Conservation (phyloP, 2,888 invertebrate genomes). For the Platerodrilus igneus region DNA sequence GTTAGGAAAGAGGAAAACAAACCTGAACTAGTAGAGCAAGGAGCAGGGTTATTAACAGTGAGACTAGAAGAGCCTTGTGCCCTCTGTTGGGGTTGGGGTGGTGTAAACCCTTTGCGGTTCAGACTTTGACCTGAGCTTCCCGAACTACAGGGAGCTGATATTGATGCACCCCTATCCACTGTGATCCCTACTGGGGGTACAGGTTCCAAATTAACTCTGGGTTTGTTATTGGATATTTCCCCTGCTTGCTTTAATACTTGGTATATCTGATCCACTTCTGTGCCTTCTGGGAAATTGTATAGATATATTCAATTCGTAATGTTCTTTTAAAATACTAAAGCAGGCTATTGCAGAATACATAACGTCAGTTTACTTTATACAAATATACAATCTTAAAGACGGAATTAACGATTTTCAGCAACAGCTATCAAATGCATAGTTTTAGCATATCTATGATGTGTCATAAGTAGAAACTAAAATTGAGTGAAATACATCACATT, state of each 20-base stretch:
- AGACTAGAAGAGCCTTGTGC: conserved; percentile 51
- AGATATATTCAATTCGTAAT: conserved; percentile 13
- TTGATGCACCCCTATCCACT: conserved; percentile 37
- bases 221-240: conserved; percentile 65
- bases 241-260: conserved; percentile 93
- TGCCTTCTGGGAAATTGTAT: conserved; percentile 22
- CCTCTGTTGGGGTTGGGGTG: conserved; percentile 46
- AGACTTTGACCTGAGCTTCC: conserved; percentile 53
- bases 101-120: conserved; percentile 47
- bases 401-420: no score
- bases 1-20: conserved; percentile 41
- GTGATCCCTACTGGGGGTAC: conserved; percentile 48
- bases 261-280: conserved; percentile 88
- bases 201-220: conserved; percentile 39
- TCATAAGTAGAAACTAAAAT: no score
- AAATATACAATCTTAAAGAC: not conserved
- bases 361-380: not conserved
- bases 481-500: no score
- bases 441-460: no score
- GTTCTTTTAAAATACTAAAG: not conserved
- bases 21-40: conserved; percentile 69
- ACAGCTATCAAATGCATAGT: no score
- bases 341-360: not conserved
- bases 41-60: conserved; percentile 60
- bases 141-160: conserved; percentile 43